These are phyloP conservation scores for Plutomurus gul DNA, from an alignment of 1,140 invertebrate species.

Conservation along the genomic window DNA sequence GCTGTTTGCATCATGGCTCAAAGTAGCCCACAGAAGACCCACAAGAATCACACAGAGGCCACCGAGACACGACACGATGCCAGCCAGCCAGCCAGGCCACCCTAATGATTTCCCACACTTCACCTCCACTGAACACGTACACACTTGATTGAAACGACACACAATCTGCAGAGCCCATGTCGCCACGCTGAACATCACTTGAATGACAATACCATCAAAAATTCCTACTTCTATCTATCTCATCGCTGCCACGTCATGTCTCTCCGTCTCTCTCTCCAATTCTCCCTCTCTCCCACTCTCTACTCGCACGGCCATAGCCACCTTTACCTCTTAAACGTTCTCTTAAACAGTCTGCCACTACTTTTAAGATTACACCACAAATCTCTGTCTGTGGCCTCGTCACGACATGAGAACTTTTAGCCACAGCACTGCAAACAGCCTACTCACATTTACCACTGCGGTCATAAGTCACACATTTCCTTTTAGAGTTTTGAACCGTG, in stretches of 20 bases:
- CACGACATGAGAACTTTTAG: too few species aligned
- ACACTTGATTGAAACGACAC: conserved; percentile 52
- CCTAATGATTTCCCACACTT: conserved; percentile 31
- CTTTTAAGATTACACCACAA: too few species aligned
- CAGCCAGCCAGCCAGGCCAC: not conserved
- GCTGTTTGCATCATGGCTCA: not conserved
- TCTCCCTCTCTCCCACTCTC: too few species aligned
- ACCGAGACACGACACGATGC: not conserved
- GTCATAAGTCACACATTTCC: too few species aligned
- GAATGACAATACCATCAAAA: conserved; percentile 50
- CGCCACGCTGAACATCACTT: conserved; percentile 37
- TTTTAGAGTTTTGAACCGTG: too few species aligned
- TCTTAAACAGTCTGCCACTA: too few species aligned
- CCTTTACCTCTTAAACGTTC: too few species aligned
- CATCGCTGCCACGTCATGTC: not conserved
- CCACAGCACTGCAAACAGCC: too few species aligned
- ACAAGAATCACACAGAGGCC: not conserved
- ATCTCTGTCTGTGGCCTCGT: too few species aligned
- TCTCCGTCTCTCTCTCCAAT: too few species aligned
- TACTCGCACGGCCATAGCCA: too few species aligned
- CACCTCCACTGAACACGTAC: conserved; percentile 46
- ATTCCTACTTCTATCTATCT: conserved; percentile 32
- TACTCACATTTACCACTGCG: too few species aligned
- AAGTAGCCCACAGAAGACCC: not conserved
- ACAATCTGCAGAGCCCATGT: conserved; percentile 44